These are phyloP conservation scores for Dolichoris vasculosae DNA, from an alignment of 1,140 invertebrate species.

Conservation along the genomic window DNA sequence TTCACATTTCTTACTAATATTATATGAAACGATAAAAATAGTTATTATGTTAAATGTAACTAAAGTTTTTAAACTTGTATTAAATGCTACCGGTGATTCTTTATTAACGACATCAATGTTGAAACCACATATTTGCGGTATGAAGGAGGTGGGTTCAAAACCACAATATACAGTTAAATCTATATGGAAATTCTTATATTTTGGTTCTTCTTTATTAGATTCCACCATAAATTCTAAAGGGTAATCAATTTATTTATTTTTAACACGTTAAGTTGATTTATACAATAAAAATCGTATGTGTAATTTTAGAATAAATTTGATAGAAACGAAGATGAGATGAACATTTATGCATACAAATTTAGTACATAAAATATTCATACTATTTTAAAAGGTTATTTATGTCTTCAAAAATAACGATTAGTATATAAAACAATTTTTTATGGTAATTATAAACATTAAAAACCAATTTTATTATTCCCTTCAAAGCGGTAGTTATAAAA, in stretches of 20 bases:
- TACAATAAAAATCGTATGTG: no score
- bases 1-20: no score
- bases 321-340: no score
- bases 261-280: no score
- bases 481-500: background rate
- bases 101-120: background rate
- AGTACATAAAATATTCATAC: no score
- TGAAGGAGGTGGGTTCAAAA: background rate
- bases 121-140: background rate
- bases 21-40: no score
- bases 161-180: background rate
- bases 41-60: no score
- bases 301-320: no score
- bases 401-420: background rate
- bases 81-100: background rate
- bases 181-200: background rate
- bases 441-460: background rate
- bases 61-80: background rate
- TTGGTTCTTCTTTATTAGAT: background rate
- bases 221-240: background rate
- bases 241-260: no score
- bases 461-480: background rate
- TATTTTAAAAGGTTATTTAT: no score
- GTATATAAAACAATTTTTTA: background rate
- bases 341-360: no score